These are phyloP conservation scores for Brachionus rotundiformis DNA, from an alignment of 1,140 invertebrate species.

Conservation along the genomic window DNA sequence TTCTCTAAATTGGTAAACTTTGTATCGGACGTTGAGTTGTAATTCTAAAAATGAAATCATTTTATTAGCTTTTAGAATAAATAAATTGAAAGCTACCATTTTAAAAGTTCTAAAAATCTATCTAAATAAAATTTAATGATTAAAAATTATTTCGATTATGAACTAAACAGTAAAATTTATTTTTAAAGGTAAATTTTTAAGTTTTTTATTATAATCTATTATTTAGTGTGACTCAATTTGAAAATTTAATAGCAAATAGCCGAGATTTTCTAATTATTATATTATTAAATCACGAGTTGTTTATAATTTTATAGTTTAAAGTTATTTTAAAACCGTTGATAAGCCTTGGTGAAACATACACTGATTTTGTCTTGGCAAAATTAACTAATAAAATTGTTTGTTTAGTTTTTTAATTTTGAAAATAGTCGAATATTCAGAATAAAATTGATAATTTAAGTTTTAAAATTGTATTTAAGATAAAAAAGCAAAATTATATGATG, in stretches of 20 bases:
- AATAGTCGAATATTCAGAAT: no score
- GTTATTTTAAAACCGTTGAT: neutral
- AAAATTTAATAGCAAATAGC: neutral
- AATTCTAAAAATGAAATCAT: neutral
- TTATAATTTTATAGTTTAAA: neutral
- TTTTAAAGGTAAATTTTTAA: neutral
- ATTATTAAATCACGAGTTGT: neutral
- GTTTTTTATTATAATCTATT: neutral
- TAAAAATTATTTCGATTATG: no score
- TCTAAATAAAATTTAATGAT: neutral
- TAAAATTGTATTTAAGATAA: neutral
- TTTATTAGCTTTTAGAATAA: no score
- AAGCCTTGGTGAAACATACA: neutral
- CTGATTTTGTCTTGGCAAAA: neutral
- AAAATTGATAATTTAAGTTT: no score
- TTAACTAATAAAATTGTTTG: neutral
- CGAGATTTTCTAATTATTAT: neutral
- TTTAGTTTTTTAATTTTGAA: neutral
- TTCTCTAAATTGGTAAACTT: slow-evolving; percentile 55
- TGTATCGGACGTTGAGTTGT: slow-evolving; percentile 10
- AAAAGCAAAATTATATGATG: neutral
- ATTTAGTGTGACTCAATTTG: neutral
- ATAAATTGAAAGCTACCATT: no score
- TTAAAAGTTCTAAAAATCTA: no score
- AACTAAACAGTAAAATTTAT: no score